Base-by-base conservation (phyloP, 2,113 vertebrate species). In the Hystrix brachyura region DNA sequence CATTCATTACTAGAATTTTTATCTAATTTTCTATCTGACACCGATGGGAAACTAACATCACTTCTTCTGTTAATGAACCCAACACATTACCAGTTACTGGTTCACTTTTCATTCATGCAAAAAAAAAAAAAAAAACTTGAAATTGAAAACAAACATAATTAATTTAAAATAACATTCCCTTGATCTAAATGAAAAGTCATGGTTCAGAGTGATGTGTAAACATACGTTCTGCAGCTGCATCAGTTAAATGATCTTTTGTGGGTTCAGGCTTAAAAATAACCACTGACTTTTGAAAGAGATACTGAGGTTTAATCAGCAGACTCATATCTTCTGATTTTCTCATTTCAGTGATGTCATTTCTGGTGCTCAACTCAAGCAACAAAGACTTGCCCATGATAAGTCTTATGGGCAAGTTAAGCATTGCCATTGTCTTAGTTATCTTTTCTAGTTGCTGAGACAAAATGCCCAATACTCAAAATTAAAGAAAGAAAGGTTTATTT, bases 111-210 rank as follows among this genome's bases (percentile, higher is more conserved):
- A 51, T 85, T 95, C 29, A 84, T 76, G 27, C 51, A 67, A 83
- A 76, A 72, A 60, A 89, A 71, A 89, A 71, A 59, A 27, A 91
- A 27, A 91, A 74, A 34, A 62, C 1, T 55, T 83, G 6, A 5
- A 71, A 78, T 57, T 51, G 27, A 94, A 93, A 94, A 64, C 86
- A 90, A 79, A 86, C 64, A 86, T 17, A 83, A 74, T 72, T 43
- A 84, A 69, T 53, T 78, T 93, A 97, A 89, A 82, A 74, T n/a
- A 89, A 60, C 7, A 94, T 29, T 85, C 57, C 48, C 87, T 95
- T 93, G 96, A 96, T 97, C 96, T 94, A 84, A 95, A 95, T 85
- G 85, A 94, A 96, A 97, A 96, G 85, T 74, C 91, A 80, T 95
- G 62, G 53, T 59, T 97, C 65, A 72, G 48, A 55, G 46, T 62